phyloP scores from a whole-genome alignment of 2,797 vertebrate genomes.

The Halcyon chelicuti region DNA sequence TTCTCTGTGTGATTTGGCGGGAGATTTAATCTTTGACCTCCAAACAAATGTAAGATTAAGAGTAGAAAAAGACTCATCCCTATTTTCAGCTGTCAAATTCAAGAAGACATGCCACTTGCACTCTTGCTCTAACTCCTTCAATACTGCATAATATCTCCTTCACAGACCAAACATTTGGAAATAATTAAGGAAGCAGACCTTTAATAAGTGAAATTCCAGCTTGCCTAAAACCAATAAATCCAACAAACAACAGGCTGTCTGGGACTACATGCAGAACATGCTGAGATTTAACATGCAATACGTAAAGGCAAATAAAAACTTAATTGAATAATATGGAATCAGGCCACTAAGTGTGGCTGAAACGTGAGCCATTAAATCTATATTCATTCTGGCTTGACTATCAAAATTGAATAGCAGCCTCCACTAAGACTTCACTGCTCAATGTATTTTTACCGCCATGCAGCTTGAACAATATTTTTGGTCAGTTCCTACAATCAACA shows the following conservation, averaged over 20 bases:
- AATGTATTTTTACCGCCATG: slow-evolving; percentile 4
- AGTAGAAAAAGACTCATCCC: neutral
- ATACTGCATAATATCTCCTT: neutral
- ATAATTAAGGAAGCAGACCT: neutral
- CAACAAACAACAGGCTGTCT: neutral
- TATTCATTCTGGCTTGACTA: neutral
- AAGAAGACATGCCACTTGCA: neutral
- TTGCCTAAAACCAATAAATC: neutral
- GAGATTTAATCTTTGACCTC: neutral
- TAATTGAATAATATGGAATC: neutral
- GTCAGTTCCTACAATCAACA: slow-evolving; percentile 48
- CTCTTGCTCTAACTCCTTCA: neutral
- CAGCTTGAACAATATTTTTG: slow-evolving; percentile 18
- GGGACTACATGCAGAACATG: neutral
- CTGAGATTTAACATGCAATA: neutral
- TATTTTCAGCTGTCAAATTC: neutral
- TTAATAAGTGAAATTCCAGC: neutral
- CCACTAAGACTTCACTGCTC: neutral
- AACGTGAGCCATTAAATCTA: neutral
- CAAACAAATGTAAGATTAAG: neutral
- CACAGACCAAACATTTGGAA: neutral
- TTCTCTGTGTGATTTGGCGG: neutral
- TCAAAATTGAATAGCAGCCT: neutral
- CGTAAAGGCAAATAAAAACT: neutral
- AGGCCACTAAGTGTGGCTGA: neutral